Percentiles rank a stretch among this genome's conserved stretches.
These are phyloP conservation scores for Cassiopea xamachana DNA, from an alignment of 30 jellyfish, hydroid and myxozoan genomes.

Conservation along the genomic window DNA sequence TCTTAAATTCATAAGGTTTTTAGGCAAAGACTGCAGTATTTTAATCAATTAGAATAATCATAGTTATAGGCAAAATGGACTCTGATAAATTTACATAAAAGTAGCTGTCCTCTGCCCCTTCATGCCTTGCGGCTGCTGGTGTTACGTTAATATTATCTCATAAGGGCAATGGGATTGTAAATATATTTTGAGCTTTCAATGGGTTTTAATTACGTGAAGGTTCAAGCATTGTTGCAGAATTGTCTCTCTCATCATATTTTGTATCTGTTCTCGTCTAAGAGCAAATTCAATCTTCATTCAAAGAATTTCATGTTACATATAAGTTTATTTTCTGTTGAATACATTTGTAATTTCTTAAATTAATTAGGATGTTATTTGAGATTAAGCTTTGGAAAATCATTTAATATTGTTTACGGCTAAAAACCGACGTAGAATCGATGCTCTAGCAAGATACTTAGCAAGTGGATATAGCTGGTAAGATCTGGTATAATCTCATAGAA, in stretches of 20 bases:
- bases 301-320: not conserved
- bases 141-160: no score
- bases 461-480: not conserved
- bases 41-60: no score
- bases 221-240: not conserved
- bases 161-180: no score
- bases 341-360: not conserved
- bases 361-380: constrained; percentile 7
- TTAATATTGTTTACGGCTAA: not conserved
- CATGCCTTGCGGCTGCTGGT: no score
- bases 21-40: no score
- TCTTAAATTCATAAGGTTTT: no score
- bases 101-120: no score
- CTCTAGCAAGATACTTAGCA: not conserved
- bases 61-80: no score
- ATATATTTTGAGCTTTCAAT: no score
- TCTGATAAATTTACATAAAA: no score
- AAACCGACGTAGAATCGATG: not conserved
- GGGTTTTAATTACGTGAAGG: no score
- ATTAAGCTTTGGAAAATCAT: not conserved
- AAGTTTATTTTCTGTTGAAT: not conserved
- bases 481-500: not conserved
- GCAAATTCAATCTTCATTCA: not conserved
- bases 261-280: not conserved
- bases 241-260: not conserved